Evolutionary conservation across 2,888 invertebrate species (phyloP).

Genomic region (Erpobdella octoculata): DNA sequence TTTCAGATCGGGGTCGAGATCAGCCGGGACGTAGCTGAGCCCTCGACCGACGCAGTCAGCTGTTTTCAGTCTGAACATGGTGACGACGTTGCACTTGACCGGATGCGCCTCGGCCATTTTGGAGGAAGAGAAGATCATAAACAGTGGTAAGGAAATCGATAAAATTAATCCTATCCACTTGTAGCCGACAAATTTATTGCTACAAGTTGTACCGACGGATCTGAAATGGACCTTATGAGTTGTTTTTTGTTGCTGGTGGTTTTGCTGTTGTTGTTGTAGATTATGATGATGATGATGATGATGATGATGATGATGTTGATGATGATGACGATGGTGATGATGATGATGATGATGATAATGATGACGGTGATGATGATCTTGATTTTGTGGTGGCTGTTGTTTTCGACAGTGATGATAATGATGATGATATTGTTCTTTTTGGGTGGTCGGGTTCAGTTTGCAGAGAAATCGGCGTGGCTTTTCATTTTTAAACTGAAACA

Average conservation of each 20-base stretch:
- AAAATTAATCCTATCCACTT: constrained; percentile 3
- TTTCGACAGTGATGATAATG: not conserved
- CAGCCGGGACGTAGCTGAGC: constrained; percentile 32
- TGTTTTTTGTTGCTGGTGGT: not conserved
- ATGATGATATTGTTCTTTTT: not conserved
- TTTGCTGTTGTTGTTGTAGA: not conserved
- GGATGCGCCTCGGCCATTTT: not conserved
- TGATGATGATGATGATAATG: constrained; percentile 17
- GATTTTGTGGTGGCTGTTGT: not conserved
- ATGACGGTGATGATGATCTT: not conserved
- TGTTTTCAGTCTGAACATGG: constrained; percentile 35
- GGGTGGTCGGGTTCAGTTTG: too few relatives aligned
- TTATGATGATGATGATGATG: too few relatives aligned
- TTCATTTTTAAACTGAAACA: too few relatives aligned
- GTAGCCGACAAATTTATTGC: not conserved
- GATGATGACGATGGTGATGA: constrained; percentile 18
- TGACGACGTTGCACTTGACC: constrained; percentile 31
- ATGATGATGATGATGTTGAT: constrained; percentile 9
- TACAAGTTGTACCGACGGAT: not conserved
- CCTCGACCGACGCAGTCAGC: constrained; percentile 34
- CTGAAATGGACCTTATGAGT: not conserved
- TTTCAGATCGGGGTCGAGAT: constrained; percentile 35
- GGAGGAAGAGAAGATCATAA: constrained; percentile 1
- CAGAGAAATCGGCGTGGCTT: too few relatives aligned
- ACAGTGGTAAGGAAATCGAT: not conserved